Conservation (phyloP, 2,888 invertebrate species). For the Acanthococcus lagerstroemiae region DNA sequence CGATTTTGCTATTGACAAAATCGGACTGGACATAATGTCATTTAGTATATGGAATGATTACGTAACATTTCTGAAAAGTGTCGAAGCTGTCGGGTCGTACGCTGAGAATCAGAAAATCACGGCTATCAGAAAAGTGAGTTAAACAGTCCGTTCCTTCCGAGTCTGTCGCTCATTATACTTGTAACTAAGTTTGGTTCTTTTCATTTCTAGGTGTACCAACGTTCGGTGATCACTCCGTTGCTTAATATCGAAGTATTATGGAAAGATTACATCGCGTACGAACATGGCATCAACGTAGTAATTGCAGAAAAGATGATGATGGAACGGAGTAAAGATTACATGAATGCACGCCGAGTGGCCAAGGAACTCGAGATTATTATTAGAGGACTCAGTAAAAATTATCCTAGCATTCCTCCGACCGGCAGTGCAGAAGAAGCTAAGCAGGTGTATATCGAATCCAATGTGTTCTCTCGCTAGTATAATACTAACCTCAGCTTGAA, state of each 20-base stretch:
- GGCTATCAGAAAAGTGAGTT: constrained; percentile 78
- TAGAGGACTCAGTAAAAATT: constrained; percentile 85
- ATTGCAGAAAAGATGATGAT: constrained; percentile 96
- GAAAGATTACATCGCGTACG: constrained; percentile 97
- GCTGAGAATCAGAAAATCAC: constrained; percentile 99
- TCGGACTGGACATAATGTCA: constrained; percentile 95
- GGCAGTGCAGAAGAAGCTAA: constrained; percentile 80
- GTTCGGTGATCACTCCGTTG: constrained; percentile 92
- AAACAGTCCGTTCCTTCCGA: too few species aligned
- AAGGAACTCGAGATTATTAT: constrained; percentile 94
- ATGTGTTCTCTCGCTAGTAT: background rate
- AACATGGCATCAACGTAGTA: constrained; percentile 79
- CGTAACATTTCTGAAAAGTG: constrained; percentile 86
- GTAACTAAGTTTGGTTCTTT: constrained; percentile 24
- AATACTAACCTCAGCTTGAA: too few species aligned
- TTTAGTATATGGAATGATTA: constrained; percentile 98
- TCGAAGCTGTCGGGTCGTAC: constrained; percentile 95
- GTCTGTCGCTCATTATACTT: background rate
- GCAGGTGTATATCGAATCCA: constrained; percentile 53
- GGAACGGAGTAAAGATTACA: constrained; percentile 91
- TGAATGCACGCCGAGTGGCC: constrained; percentile 91
- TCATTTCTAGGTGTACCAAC: constrained; percentile 69
- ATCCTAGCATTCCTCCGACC: constrained; percentile 93
- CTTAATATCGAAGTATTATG: constrained; percentile 91
- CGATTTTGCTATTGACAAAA: constrained; percentile 97